Evolutionary conservation across 2,888 invertebrate genomes (phyloP), one percentile per base, ranked within the genome.

Genomic region (Diarsia rubi): DNA sequence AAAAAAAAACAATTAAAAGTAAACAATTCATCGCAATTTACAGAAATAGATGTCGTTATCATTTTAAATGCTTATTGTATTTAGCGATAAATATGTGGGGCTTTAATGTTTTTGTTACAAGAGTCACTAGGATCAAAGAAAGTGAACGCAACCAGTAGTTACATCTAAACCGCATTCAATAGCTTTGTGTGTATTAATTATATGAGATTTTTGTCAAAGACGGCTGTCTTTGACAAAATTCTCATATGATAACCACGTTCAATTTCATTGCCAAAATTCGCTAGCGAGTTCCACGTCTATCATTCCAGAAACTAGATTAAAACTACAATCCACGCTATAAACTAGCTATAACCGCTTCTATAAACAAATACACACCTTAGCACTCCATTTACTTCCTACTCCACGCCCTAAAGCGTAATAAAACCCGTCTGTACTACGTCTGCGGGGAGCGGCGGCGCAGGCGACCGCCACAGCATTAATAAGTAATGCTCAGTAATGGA

Each of bases 401-500:
- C 82, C 49, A 52, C 52, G 78, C 31, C 27, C 54, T 44, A 62
- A 64, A 82, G 83, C 72, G 77, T 84, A 75, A 78, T 86, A 88
- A 80, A 82, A 79, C 76, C 80, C 73, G 85, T 88, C 83, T 83
- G 77, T 82, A 70, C 75, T 59, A 42, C 84, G 85, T 82, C 78
- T 86, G 87, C 73, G 85, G 87, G 85, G 81, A 87, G 69, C 79
- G 75, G 69, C 79, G 75, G 77, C 74, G 75, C 78, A 73, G 77
- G 82, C 81, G 84, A 82, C 85, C 82, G 75, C 86, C 76, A 59
- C 67, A 73, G 88, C 90, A 90, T 94, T 91, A 93, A 94, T 94
- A 93, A 86, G 78, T 93, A 93, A 94, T 94, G 93, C 90, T 83
- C 91, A 85, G 91, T 94, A 94, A 94, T 94, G 94, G 94, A 93